phyloP scores from a whole-genome alignment of 2,888 invertebrate genomes.

The Mamestra brassicae region DNA sequence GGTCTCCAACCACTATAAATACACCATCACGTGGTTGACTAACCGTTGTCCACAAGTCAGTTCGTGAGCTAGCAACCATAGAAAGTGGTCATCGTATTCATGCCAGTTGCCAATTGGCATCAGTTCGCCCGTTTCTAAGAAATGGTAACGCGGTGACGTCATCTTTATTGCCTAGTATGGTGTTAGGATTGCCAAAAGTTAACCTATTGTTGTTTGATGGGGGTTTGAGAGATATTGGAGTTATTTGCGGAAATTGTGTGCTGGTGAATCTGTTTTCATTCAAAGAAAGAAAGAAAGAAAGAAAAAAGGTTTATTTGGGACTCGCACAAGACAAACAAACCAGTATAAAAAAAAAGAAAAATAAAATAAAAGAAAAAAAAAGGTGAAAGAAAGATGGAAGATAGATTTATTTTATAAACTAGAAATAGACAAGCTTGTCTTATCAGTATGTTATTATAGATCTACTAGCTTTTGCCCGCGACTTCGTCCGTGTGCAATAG shows the following conservation, averaged over 20 bases:
- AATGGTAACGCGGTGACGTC: constrained; percentile 55
- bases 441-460: too few relatives aligned
- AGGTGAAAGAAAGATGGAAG: too few relatives aligned
- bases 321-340: too few relatives aligned
- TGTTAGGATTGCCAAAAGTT: constrained; percentile 28
- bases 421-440: too few relatives aligned
- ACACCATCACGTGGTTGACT: constrained; percentile 16
- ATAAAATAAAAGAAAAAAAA: too few relatives aligned
- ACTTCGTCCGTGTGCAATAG: too few relatives aligned
- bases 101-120: constrained; percentile 69
- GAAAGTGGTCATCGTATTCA: constrained; percentile 66
- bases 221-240: not conserved
- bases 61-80: constrained; percentile 56
- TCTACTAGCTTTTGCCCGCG: too few relatives aligned
- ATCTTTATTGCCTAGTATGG: constrained; percentile 58
- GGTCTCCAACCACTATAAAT: constrained; percentile 34
- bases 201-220: not conserved
- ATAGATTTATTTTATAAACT: too few relatives aligned
- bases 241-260: not conserved
- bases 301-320: too few relatives aligned
- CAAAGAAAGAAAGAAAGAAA: too few relatives aligned
- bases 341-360: too few relatives aligned
- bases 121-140: constrained; percentile 57
- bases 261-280: too few relatives aligned
- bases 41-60: constrained; percentile 23